Percentiles rank a stretch among this genome's conserved stretches.
phyloP scores from a whole-genome alignment of 2,888 invertebrate genomes.

The Stenchaetothrips biformis region DNA sequence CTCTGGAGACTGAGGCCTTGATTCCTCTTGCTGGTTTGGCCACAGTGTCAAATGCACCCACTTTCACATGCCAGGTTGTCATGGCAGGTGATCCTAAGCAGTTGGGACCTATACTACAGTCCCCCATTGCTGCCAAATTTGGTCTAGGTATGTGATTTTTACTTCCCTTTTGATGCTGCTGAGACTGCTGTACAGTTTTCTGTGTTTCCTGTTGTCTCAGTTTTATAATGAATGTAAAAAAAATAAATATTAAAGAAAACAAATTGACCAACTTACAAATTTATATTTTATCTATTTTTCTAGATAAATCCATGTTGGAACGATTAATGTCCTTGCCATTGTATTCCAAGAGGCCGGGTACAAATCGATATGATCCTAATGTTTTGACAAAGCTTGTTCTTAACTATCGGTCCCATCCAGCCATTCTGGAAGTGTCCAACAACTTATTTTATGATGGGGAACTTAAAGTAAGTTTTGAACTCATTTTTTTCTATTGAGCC shows the following conservation, averaged over 20 bases:
- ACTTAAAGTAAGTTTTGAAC: constrained; percentile 48
- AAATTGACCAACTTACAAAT: neutral
- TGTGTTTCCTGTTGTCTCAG: too few species aligned
- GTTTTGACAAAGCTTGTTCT: constrained; percentile 67
- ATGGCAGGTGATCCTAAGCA: constrained; percentile 71
- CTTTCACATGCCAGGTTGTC: constrained; percentile 51
- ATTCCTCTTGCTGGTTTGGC: constrained; percentile 52
- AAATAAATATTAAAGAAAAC: too few species aligned
- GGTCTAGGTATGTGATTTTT: constrained; percentile 43
- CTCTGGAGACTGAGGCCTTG: constrained; percentile 62
- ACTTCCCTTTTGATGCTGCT: neutral
- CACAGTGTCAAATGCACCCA: constrained; percentile 36
- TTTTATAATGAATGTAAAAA: too few species aligned
- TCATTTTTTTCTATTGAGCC: constrained; percentile 27
- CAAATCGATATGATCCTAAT: constrained; percentile 52
- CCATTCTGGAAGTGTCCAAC: constrained; percentile 62
- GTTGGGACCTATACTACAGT: constrained; percentile 59
- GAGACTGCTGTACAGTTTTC: too few species aligned
- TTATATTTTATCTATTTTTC: constrained; percentile 32
- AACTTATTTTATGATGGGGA: constrained; percentile 65
- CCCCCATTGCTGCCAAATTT: constrained; percentile 43
- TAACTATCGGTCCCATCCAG: constrained; percentile 69
- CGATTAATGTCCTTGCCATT: constrained; percentile 55
- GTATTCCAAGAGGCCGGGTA: constrained; percentile 45
- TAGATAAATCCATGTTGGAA: constrained; percentile 63